Evolutionary conservation across 2,888 invertebrate genomes (phyloP).

Genomic region (Encarsia formosa): DNA sequence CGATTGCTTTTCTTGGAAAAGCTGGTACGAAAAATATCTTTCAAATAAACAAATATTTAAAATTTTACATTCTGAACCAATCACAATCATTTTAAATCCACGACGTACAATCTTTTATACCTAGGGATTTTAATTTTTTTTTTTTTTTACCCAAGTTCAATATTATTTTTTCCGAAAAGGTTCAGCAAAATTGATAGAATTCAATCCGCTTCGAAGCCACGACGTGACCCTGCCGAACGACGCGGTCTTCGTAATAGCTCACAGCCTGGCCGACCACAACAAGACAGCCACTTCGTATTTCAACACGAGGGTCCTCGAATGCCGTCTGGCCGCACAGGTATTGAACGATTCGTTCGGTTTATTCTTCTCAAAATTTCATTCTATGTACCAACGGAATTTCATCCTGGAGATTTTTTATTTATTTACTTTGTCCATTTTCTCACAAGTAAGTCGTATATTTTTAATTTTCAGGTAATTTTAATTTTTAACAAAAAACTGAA

Average conservation of each 20-base stretch:
- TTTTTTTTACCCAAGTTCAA: neutral
- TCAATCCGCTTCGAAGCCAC: conserved; percentile 76
- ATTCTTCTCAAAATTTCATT: no score
- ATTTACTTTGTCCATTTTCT: no score
- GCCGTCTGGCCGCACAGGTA: conserved; percentile 84
- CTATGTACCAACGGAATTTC: no score
- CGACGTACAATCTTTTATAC: no score
- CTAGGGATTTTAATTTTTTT: no score
- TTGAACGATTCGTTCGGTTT: neutral
- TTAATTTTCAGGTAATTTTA: no score
- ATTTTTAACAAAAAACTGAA: no score
- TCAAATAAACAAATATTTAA: neutral
- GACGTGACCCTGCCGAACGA: conserved; percentile 77
- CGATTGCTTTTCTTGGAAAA: conserved; percentile 88
- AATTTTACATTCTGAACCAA: no score
- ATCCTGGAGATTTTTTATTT: no score
- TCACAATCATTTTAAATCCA: no score
- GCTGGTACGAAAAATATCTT: conserved; percentile 53
- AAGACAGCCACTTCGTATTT: conserved; percentile 91
- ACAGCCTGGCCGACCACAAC: conserved; percentile 82
- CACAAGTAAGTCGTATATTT: no score
- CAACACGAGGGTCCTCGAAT: conserved; percentile 92
- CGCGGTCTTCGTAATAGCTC: conserved; percentile 88
- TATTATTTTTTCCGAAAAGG: conserved; percentile 53
- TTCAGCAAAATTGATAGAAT: conserved; percentile 88